Evolutionary conservation across 53 echinoderm and acorn worm species (phyloP), one percentile per base, ranked within the genome.

Genomic region (Mesocentrotus franciscanus): DNA sequence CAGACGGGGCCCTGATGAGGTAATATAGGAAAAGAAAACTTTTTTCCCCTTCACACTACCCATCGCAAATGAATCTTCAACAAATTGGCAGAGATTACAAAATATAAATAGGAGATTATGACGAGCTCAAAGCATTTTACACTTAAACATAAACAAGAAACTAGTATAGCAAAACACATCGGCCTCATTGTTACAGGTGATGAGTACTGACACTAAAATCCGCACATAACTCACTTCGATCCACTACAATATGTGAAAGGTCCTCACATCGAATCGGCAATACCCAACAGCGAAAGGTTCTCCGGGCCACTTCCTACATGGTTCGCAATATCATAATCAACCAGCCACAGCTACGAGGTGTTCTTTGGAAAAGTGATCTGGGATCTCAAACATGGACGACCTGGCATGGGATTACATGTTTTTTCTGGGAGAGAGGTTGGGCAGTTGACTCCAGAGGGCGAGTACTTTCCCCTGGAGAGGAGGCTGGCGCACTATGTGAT

Each of bases 181-280:
- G 3, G 81, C 17, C 42, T 22, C 36, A 15, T 36, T 42, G 81
- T 79, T 35, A 4, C 36, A 27, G 74, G 10, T 81, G 42, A 81
- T 42, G 29, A 36, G 81, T 81, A 81, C 81, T 42, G 81, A 42
- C 33, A 39, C 18, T 42, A 81, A 49, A 81, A 81, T 39, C 36
- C 9, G 42, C 81, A 81, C 42, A 42, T 39, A 42, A 81, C 81
- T 81, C 42, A 42, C 36, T 42, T 20, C 10, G 17, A 81, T 81
- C 39, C 81, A 81, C 81, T 39, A 81, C 81, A 42, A 81, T 36
- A 81, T 81, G 81, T 42, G 81, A 81, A 81, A 81, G 81, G 42
- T 42, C 81, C 81, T 81, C 36, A 36, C 81, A 42, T 42, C 81
- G 36, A 36, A 81, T 39, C 9, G 13, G 74, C 14, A 30, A 30